Percentiles rank a stretch among this genome's conserved stretches.
Evolutionary conservation across 2,113 vertebrate genomes (phyloP).

Genomic region (Perccottus glenii): DNA sequence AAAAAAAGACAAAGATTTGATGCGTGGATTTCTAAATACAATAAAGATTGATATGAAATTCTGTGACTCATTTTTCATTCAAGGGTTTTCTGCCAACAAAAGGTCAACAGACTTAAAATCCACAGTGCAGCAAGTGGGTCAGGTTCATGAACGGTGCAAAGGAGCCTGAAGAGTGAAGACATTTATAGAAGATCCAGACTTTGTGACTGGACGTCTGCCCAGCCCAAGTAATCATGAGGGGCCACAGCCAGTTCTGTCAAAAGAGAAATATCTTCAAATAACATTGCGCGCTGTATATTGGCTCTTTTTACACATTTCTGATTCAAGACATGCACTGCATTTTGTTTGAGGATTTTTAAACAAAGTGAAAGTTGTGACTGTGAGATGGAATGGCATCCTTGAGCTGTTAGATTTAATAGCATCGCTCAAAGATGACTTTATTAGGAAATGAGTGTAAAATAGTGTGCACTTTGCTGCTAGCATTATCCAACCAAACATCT

Average conservation of each 20-base stretch:
- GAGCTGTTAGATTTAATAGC: background rate
- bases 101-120: background rate
- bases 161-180: conserved; percentile 30
- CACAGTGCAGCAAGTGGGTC: background rate
- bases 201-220: conserved; percentile 48
- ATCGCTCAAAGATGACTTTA: conserved; percentile 42
- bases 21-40: conserved; percentile 85
- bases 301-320: conserved; percentile 8
- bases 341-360: conserved; percentile 13
- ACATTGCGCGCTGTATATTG: conserved; percentile 44
- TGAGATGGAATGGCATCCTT: conserved; percentile 14
- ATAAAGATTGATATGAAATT: conserved; percentile 87
- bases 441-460: conserved; percentile 42
- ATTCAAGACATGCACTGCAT: conserved; percentile 9
- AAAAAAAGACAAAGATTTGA: conserved; percentile 74
- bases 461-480: background rate
- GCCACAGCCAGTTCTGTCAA: conserved; percentile 25
- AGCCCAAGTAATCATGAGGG: conserved; percentile 32
- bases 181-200: conserved; percentile 45
- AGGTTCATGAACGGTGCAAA: conserved; percentile 34
- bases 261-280: conserved; percentile 43
- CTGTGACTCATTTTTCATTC: conserved; percentile 27
- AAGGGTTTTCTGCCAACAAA: background rate
- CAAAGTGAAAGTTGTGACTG: conserved; percentile 1
- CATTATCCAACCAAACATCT: background rate